phyloP scores from a whole-genome alignment of 2,888 invertebrate species.

The Andrena chrysosceles region DNA sequence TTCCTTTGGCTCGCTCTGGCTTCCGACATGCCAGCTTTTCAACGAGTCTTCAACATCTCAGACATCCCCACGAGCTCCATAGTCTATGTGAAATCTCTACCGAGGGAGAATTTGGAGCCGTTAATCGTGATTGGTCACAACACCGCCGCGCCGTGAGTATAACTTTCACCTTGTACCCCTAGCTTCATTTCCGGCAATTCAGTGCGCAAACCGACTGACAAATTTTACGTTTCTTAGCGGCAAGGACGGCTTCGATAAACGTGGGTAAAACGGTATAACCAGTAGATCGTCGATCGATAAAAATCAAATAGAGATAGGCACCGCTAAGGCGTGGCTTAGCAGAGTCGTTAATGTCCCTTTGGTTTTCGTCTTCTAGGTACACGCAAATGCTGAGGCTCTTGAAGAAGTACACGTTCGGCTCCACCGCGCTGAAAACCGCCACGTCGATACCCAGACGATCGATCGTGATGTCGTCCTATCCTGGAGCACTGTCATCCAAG shows the following conservation, averaged over 20 bases:
- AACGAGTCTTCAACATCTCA: slow-evolving; percentile 80
- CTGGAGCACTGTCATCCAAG: slow-evolving; percentile 92
- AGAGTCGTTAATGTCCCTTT: not conserved
- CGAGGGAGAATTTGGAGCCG: slow-evolving; percentile 73
- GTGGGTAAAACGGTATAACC: slow-evolving; percentile 41
- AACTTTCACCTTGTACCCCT: not conserved
- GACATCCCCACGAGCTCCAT: slow-evolving; percentile 81
- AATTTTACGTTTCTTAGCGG: slow-evolving; percentile 36
- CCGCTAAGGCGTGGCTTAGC: not conserved
- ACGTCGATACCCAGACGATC: slow-evolving; percentile 88
- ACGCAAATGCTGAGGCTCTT: slow-evolving; percentile 93
- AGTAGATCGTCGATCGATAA: not conserved
- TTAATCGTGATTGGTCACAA: slow-evolving; percentile 92
- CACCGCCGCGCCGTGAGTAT: slow-evolving; percentile 89
- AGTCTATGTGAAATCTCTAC: slow-evolving; percentile 78
- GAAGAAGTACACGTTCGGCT: slow-evolving; percentile 94
- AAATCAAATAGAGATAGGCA: not conserved
- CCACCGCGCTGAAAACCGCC: slow-evolving; percentile 85
- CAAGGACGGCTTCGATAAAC: slow-evolving; percentile 44
- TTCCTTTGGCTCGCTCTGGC: slow-evolving; percentile 91
- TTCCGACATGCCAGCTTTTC: slow-evolving; percentile 91
- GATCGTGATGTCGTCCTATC: slow-evolving; percentile 93
- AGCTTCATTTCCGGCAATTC: not conserved
- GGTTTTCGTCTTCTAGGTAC: slow-evolving; percentile 86
- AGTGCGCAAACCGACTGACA: slow-evolving; percentile 10